Base-by-base conservation (phyloP, 2,113 vertebrate genomes). In the Tor tambroides region DNA sequence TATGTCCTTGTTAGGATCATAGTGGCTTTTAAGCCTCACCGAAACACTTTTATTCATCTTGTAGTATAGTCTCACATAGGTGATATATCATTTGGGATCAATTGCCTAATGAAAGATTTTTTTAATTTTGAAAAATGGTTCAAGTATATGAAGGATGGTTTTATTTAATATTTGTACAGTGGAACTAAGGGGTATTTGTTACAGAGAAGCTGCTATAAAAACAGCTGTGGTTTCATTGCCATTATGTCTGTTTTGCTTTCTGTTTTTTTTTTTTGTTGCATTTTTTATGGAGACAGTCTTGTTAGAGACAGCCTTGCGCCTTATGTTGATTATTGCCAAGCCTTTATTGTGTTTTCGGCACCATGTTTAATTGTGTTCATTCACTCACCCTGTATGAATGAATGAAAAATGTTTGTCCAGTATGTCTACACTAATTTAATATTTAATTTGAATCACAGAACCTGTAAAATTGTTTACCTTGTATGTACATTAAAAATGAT, bases 61-160 rank as follows among this genome's bases (percentile, higher is more conserved):
- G 35, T 41, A 17, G 12, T 26, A 0, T 26, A 56, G 7, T 79
- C 19, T 23, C 19, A 59, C 14, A 21, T 61, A 80, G 23, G 10
- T 63, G 56, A 21, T 80, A 28, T 61, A 59, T 74, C 61, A 82
- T 82, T 67, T 82, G 59, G 80, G 61, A 82, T 61, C 78, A 80
- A 59, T 8, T 0, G 2, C 1, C 10, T 54, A 9, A 51, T 49
- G 14, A 28, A 77, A 19, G 74, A 5, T 17, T 14, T 51, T 14
- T 78, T 6, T 21, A 0, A 21, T 32, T 38, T n/a, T 59, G 12
- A 61, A 38, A 10, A 38, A n/a, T 61, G 14, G 56, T 12, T 59
- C 38, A 26, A 51, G 3, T 26, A 28, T 46, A 4, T 59, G 5
- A 59, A 78, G 9, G 9, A 35, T 56, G 19, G 10, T 56, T 23